phyloP scores from a whole-genome alignment of 1,140 invertebrate genomes.

The Psix sp. region DNA sequence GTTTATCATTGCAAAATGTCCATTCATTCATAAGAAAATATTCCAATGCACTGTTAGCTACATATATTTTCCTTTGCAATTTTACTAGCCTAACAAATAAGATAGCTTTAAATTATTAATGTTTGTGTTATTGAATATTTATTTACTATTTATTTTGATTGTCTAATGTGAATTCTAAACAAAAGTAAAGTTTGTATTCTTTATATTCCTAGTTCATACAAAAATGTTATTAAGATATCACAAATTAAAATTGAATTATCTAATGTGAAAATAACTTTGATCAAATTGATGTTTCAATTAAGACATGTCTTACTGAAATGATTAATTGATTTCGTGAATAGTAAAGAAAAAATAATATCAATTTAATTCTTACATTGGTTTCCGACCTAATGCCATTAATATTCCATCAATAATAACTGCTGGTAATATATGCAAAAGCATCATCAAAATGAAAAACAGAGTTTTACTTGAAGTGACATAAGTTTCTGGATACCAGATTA shows the following conservation, averaged over 20 bases:
- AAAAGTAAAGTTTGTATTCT: too few species aligned
- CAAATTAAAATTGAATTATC: too few species aligned
- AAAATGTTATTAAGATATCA: too few species aligned
- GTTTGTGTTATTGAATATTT: too few species aligned
- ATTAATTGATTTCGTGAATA: background rate
- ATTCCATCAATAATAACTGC: slow-evolving; percentile 82
- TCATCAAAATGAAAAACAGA: slow-evolving; percentile 78
- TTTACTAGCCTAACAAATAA: slow-evolving; percentile 82
- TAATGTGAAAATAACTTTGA: too few species aligned
- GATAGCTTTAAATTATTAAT: too few species aligned
- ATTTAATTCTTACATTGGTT: slow-evolving; percentile 82
- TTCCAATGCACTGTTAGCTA: slow-evolving; percentile 84
- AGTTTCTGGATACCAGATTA: slow-evolving; percentile 82
- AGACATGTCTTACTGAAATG: background rate
- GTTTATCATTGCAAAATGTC: slow-evolving; percentile 87
- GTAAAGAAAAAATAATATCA: background rate
- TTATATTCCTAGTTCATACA: too few species aligned
- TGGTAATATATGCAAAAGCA: slow-evolving; percentile 83
- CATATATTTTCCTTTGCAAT: slow-evolving; percentile 87
- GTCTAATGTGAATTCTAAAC: too few species aligned
- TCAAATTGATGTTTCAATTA: background rate
- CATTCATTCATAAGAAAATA: slow-evolving; percentile 90
- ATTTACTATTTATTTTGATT: too few species aligned
- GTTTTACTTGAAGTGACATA: slow-evolving; percentile 74
- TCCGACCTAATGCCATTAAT: slow-evolving; percentile 80